phyloP scores from a whole-genome alignment of 2,113 vertebrate genomes.

The Dascyllus trimaculatus region DNA sequence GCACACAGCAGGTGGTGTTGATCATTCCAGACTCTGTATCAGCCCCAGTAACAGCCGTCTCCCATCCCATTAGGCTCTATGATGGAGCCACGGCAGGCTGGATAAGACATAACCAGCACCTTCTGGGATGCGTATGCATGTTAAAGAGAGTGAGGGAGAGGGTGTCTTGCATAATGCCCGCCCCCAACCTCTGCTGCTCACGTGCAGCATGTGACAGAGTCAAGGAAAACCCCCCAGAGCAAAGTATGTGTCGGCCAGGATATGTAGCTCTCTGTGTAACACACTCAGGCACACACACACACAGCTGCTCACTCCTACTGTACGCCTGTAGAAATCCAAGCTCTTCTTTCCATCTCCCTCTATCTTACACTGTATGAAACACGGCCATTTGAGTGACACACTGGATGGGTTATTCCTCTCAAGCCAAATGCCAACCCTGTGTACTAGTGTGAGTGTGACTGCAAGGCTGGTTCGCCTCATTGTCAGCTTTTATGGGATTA shows the following conservation, averaged over 20 bases:
- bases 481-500: slow-evolving; percentile 66
- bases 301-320: slow-evolving; percentile 58
- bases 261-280: slow-evolving; percentile 48
- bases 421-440: slow-evolving; percentile 24
- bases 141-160: slow-evolving; percentile 38
- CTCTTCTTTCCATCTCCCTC: slow-evolving; percentile 10
- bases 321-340: slow-evolving; percentile 36
- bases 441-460: slow-evolving; percentile 29
- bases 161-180: slow-evolving; percentile 71
- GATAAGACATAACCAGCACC: slow-evolving; percentile 42
- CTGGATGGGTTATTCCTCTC: slow-evolving; percentile 45
- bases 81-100: slow-evolving; percentile 35
- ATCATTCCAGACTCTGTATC: slow-evolving; percentile 31
- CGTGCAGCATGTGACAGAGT: slow-evolving; percentile 79
- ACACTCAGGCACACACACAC: slow-evolving; percentile 42
- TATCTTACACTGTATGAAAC: slow-evolving; percentile 18
- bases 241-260: slow-evolving; percentile 63
- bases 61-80: slow-evolving; percentile 52
- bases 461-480: slow-evolving; percentile 56
- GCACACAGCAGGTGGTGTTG: slow-evolving; percentile 54
- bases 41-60: slow-evolving; percentile 34
- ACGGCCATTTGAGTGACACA: slow-evolving; percentile 21
- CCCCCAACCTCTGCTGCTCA: slow-evolving; percentile 64
- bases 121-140: slow-evolving; percentile 47
- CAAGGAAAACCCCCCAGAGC: slow-evolving; percentile 70